Evolutionary conservation across 2,888 invertebrate genomes (phyloP), one percentile per base, ranked within the genome.

Genomic region (Nephrotoma flavescens): DNA sequence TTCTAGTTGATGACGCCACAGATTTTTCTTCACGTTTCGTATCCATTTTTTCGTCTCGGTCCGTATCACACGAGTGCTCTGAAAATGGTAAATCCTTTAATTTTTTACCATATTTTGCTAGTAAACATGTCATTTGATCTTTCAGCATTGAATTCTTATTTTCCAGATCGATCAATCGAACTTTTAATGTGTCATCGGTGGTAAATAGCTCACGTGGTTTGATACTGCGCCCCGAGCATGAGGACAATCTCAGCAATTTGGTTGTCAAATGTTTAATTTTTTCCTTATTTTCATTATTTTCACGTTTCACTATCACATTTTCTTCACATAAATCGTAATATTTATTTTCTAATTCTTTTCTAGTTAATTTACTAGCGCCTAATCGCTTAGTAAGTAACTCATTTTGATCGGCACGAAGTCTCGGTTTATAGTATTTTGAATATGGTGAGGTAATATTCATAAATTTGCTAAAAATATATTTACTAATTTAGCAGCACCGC

Each of bases 241-340:
- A 87, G 0, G 86, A 71, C 12, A 88, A 42, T 0, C 88, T 87
- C 11, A 88, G 71, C 44, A 89, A 83, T 87, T 88, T 89, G 7
- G 89, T 87, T 19, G 88, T 88, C 41, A 89, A 85, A 15, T 87
- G 87, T 86, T 88, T 88, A 71, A 89, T 88, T 83, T 88, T 88
- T n/a, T 89, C 88, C 42, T 87, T 87, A 52, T 87, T 86, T 19
- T 88, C 87, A 87, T 87, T 88, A 87, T 88, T 88, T 86, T 88
- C 87, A 12, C 88, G 87, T 86, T 89, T 89, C 4, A 88, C 45
- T 15, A 87, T 87, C 86, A 87, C 88, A 86, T 88, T 88, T 85
- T 89, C 88, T 87, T 89, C 89, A 47, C 88, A 88, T 11, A 88
- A 41, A 41, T 87, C 87, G 41, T 88, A 87, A 84, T 89, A 89